Percentiles rank a stretch among this genome's conserved stretches.
Evolutionary conservation across 2,797 vertebrate genomes (phyloP).

Genomic region (Pygocentrus nattereri): DNA sequence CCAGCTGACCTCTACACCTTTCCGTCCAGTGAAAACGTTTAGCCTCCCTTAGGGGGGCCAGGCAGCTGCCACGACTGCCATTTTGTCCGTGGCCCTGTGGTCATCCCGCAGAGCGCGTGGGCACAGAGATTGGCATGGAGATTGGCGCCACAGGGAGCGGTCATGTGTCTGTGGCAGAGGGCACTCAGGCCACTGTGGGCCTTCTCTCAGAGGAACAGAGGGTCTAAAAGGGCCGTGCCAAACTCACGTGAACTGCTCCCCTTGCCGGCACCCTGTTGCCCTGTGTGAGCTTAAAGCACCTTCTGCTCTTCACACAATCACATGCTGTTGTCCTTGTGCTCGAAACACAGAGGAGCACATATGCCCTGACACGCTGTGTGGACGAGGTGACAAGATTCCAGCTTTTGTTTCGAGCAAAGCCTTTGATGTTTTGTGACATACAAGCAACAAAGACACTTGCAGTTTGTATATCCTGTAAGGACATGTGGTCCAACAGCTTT

Average conservation of each 20-base stretch:
- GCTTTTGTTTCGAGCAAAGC: neutral
- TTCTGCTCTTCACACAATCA: neutral
- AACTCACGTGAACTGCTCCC: neutral
- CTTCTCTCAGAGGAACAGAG: constrained; percentile 17
- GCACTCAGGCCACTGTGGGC: constrained; percentile 44
- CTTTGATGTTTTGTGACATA: neutral
- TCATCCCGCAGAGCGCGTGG: neutral
- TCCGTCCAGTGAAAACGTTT: constrained; percentile 8
- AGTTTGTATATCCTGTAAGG: neutral
- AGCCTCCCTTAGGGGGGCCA: neutral
- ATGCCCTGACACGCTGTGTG: neutral
- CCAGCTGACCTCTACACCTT: constrained; percentile 10
- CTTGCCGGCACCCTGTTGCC: neutral
- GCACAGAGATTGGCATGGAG: constrained; percentile 27
- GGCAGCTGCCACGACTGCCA: constrained; percentile 7
- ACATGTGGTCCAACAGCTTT: no score
- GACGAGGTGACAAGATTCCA: neutral
- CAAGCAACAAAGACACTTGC: neutral
- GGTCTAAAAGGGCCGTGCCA: neutral
- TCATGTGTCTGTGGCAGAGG: constrained; percentile 66
- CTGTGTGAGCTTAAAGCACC: neutral
- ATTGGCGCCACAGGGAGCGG: constrained; percentile 21
- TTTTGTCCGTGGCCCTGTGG: neutral
- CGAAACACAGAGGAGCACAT: neutral
- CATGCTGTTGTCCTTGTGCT: neutral